These are phyloP conservation scores for Melanerpes aurifrons DNA, from an alignment of 2,113 vertebrate species.

Conservation along the genomic window DNA sequence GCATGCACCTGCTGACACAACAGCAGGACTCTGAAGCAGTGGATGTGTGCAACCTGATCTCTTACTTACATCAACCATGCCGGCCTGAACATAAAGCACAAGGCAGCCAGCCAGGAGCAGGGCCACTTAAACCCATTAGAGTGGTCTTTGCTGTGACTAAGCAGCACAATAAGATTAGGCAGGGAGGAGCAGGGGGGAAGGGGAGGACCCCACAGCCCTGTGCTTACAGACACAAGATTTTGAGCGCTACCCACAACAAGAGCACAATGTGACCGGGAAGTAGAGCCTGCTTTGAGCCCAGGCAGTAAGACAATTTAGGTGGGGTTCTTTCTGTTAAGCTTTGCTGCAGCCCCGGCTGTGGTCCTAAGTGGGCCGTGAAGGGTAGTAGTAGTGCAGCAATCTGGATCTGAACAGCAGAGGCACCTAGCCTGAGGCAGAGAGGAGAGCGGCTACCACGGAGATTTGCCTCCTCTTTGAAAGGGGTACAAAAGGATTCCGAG, in stretches of 20 bases:
- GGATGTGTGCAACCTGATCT: not conserved
- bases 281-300: not conserved
- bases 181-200: not conserved
- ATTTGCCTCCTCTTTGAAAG: slow-evolving; percentile 26
- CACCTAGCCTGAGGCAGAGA: not conserved
- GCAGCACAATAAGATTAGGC: slow-evolving; percentile 53
- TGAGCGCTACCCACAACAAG: not conserved
- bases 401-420: not conserved
- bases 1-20: not conserved
- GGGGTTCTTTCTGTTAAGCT: not conserved
- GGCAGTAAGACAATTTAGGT: not conserved
- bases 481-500: slow-evolving; percentile 30
- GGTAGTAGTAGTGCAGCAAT: not conserved
- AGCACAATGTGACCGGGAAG: not conserved
- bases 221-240: not conserved
- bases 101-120: not conserved
- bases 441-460: not conserved
- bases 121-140: slow-evolving; percentile 40
- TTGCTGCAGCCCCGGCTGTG: not conserved
- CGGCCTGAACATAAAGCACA: not conserved
- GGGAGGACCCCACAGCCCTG: not conserved
- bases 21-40: not conserved
- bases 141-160: slow-evolving; percentile 49
- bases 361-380: not conserved
- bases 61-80: not conserved